These are phyloP conservation scores for Epinephelus moara DNA, from an alignment of 2,113 vertebrate species.

Conservation along the genomic window DNA sequence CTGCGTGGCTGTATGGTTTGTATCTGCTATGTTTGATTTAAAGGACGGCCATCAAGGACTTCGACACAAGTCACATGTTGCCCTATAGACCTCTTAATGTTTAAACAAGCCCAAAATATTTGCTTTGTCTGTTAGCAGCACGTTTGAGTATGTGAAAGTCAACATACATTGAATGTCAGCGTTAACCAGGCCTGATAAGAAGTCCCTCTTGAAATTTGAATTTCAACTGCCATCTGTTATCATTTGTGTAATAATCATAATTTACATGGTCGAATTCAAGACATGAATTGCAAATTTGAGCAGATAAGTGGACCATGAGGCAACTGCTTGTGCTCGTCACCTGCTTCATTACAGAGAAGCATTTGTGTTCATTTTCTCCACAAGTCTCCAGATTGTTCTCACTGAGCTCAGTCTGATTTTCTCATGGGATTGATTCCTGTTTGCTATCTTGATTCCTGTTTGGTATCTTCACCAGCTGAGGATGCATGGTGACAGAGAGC, in stretches of 20 bases:
- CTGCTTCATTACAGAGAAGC: not conserved
- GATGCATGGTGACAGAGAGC: slow-evolving; percentile 34
- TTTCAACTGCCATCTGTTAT: slow-evolving; percentile 9
- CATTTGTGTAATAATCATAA: not conserved
- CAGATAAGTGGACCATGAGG: not conserved
- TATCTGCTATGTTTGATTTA: not conserved
- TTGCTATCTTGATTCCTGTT: not conserved
- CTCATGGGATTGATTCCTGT: not conserved
- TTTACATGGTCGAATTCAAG: not conserved
- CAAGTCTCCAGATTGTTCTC: not conserved
- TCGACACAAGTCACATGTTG: slow-evolving; percentile 25
- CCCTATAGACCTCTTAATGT: slow-evolving; percentile 16
- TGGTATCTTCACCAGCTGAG: not conserved
- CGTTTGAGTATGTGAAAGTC: slow-evolving; percentile 20
- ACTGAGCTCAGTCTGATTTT: not conserved
- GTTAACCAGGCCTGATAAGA: not conserved
- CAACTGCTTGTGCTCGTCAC: not conserved
- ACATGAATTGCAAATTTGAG: slow-evolving; percentile 10
- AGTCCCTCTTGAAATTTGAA: slow-evolving; percentile 12
- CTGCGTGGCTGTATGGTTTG: not conserved
- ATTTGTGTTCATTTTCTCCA: not conserved
- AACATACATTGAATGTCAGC: not conserved
- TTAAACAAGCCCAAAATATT: slow-evolving; percentile 46
- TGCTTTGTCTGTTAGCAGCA: slow-evolving; percentile 27
- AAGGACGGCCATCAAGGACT: slow-evolving; percentile 1